A percentile compares a stretch with the other conserved stretches of the same genome.
Evolutionary conservation across 2,113 vertebrate genomes (phyloP).

Genomic region (Cyprinodon tularosa): DNA sequence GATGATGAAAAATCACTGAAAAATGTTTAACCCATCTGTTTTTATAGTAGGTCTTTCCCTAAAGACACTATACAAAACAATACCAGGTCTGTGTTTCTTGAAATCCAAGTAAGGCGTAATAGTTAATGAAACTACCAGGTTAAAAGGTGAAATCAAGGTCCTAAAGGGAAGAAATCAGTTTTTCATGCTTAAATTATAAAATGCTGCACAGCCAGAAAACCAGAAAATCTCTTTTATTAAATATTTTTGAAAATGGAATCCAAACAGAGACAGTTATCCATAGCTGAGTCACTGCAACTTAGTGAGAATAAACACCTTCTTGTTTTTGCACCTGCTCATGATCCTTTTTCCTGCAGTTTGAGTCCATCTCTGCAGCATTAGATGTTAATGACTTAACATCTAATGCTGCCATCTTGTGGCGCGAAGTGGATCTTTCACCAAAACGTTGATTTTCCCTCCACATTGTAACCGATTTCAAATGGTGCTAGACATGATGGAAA

Average conservation of each 20-base stretch:
- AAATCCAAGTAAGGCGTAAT: neutral
- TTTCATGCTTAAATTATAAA: neutral
- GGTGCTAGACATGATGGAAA: slow-evolving; percentile 93
- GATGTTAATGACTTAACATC: neutral
- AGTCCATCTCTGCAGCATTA: neutral
- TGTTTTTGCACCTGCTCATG: neutral
- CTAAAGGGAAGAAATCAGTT: neutral
- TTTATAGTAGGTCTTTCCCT: neutral
- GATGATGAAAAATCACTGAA: slow-evolving; percentile 25
- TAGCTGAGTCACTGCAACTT: neutral
- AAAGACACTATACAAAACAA: neutral
- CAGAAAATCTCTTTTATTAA: neutral
- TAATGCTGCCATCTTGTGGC: slow-evolving; percentile 57
- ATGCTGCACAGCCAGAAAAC: neutral
- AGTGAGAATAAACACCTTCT: neutral
- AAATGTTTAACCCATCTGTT: neutral
- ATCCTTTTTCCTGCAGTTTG: neutral
- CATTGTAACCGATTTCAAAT: slow-evolving; percentile 99
- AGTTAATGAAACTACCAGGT: neutral
- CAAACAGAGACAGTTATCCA: neutral
- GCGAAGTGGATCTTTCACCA: neutral
- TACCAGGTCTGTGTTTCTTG: neutral
- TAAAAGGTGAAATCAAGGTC: neutral
- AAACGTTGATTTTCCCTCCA: slow-evolving; percentile 84
- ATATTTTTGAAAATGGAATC: neutral